phyloP scores from a whole-genome alignment of 2,113 vertebrate species.

The Engraulis encrasicolus region DNA sequence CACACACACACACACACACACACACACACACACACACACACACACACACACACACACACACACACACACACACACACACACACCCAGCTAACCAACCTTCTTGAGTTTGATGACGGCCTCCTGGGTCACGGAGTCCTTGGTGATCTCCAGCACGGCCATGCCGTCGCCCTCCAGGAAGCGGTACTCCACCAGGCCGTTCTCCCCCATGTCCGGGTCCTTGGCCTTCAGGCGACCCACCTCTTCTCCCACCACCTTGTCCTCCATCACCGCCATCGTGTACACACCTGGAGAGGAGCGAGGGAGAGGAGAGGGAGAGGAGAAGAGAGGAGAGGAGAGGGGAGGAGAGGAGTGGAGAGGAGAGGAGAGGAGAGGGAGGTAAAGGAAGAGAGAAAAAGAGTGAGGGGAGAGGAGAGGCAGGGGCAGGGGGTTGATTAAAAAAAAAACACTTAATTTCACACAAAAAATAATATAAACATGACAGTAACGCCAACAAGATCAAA shows the following conservation, averaged over 20 bases:
- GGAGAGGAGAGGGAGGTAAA: too few species aligned
- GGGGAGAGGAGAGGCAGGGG: too few species aligned
- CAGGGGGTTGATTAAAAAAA: background rate
- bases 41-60: too few species aligned
- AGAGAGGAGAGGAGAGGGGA: background rate
- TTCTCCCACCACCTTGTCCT: constrained; percentile 89
- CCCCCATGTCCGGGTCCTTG: constrained; percentile 92
- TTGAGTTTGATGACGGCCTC: constrained; percentile 95
- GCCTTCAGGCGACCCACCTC: constrained; percentile 94
- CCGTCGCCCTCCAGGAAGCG: constrained; percentile 91
- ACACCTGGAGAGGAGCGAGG: constrained; percentile 76
- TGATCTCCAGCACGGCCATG: constrained; percentile 86
- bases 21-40: too few species aligned
- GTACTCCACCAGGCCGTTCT: constrained; percentile 93
- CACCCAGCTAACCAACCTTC: too few species aligned
- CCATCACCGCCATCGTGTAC: constrained; percentile 91
- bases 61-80: too few species aligned
- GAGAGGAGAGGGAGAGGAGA: background rate
- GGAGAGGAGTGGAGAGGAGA: background rate
- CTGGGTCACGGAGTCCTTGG: constrained; percentile 90
- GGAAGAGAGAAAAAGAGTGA: too few species aligned
- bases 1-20: too few species aligned
- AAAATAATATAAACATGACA: too few species aligned
- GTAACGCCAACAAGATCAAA: too few species aligned
- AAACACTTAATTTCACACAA: too few species aligned